These are phyloP conservation scores for Dendronephthya gigantea DNA, from an alignment of 64 coral and sea anemone species.

Conservation along the genomic window DNA sequence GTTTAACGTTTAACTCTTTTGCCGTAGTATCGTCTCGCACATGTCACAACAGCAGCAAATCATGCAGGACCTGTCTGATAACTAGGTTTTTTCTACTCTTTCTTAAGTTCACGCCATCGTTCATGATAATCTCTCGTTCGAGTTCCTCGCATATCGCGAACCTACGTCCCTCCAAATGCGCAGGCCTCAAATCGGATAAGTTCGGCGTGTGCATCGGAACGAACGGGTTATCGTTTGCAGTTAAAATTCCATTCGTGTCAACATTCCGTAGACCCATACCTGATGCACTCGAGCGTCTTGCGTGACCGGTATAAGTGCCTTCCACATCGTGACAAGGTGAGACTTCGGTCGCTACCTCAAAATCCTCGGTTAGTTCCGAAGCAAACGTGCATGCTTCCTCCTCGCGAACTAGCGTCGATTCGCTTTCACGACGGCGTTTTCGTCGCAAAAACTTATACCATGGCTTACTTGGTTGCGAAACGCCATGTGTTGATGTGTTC, in stretches of 20 bases:
- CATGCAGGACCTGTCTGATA: neutral
- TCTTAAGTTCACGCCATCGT: neutral
- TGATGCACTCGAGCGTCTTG: neutral
- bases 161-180: neutral
- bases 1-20: no score
- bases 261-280: neutral
- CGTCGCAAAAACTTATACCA: neutral
- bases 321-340: neutral
- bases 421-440: neutral
- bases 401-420: neutral
- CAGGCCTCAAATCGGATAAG: neutral
- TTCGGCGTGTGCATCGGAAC: neutral
- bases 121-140: neutral
- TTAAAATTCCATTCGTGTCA: neutral
- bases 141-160: conserved; percentile 8
- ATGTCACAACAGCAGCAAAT: neutral
- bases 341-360: neutral
- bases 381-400: neutral
- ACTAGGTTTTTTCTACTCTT: neutral
- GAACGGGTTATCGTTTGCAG: neutral
- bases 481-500: neutral
- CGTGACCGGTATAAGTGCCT: neutral
- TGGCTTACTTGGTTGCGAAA: neutral
- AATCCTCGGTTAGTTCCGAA: neutral
- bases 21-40: no score